These are phyloP conservation scores for Mercenaria mercenaria DNA, from an alignment of 1,140 invertebrate species.

Conservation along the genomic window DNA sequence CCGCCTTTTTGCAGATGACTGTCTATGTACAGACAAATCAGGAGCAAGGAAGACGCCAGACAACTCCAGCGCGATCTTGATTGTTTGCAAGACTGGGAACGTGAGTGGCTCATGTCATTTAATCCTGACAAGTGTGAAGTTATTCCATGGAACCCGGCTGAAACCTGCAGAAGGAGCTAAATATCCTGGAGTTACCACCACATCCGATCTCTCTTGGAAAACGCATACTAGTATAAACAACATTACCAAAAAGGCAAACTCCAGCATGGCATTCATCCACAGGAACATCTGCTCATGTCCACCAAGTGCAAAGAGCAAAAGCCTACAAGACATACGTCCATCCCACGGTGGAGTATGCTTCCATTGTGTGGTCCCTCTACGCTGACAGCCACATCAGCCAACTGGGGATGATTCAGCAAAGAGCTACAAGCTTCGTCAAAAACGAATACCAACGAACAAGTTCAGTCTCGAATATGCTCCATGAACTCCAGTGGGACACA, in stretches of 20 bases:
- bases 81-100: neutral
- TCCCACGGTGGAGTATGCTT: neutral
- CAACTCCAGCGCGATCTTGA: neutral
- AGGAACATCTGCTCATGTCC: neutral
- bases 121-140: too few relatives aligned
- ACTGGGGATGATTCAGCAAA: too few relatives aligned
- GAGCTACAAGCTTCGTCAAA: too few relatives aligned
- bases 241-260: constrained; percentile 22
- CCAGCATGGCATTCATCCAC: neutral
- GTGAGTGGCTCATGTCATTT: too few relatives aligned
- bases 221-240: neutral
- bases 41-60: neutral
- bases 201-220: neutral
- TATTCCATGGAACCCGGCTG: neutral
- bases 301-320: neutral
- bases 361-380: neutral
- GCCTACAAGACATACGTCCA: constrained; percentile 3
- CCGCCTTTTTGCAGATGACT: constrained; percentile 44
- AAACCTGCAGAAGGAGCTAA: neutral
- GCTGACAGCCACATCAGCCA: neutral
- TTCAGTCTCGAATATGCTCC: too few relatives aligned
- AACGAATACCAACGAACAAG: too few relatives aligned
- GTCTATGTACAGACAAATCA: neutral
- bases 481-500: too few relatives aligned
- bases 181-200: constrained; percentile 22